Percentiles rank a stretch among this genome's conserved stretches.
phyloP scores from a whole-genome alignment of 1,140 invertebrate genomes.

The Leptestheria dahalacensis region DNA sequence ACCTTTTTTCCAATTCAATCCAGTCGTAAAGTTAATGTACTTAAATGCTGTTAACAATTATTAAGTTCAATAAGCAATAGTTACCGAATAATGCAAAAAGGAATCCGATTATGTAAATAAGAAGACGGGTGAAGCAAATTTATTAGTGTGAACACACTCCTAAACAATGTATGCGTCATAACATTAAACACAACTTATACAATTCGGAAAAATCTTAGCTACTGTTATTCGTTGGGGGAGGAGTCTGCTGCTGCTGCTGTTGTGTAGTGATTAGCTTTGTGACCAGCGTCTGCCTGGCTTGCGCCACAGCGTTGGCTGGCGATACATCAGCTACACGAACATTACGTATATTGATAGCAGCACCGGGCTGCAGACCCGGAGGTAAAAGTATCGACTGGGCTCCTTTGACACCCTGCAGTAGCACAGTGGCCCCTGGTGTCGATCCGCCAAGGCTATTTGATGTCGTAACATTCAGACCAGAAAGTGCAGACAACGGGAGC shows the following conservation, averaged over 20 bases:
- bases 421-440: constrained; percentile 2
- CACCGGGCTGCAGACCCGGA: constrained; percentile 9
- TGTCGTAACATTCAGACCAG: constrained; percentile 5
- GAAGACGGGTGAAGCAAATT: no score
- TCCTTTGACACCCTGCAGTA: constrained; percentile 11
- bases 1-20: no score
- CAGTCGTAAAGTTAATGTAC: no score
- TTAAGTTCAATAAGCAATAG: no score
- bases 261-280: neutral
- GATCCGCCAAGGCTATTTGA: neutral
- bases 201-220: neutral
- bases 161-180: no score
- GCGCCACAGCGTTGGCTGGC: neutral
- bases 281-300: neutral
- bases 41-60: no score
- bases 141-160: no score
- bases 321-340: constrained; percentile 1
- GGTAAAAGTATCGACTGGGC: constrained; percentile 13
- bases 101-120: no score
- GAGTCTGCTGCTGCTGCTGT: neutral
- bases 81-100: no score
- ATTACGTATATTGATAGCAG: constrained; percentile 1
- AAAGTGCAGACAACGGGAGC: constrained; percentile 8
- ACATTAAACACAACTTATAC: neutral
- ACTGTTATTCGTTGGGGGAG: neutral